Conservation (phyloP, 2,888 invertebrate genomes). For the Drosophila mulleri region DNA sequence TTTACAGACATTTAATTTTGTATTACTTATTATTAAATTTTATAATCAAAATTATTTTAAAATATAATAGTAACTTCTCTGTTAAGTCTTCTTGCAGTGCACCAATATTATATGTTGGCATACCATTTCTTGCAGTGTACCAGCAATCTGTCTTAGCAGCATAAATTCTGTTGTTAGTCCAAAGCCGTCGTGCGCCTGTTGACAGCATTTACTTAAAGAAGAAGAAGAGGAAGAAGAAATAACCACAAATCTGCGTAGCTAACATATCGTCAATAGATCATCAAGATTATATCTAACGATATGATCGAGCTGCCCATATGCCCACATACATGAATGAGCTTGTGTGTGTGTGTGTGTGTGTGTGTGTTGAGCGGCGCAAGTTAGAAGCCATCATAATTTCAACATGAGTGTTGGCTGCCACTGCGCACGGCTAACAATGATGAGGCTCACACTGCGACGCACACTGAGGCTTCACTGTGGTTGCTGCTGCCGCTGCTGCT, state of each 20-base stretch:
- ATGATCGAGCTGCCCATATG: constrained; percentile 54
- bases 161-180: constrained; percentile 12
- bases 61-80: too few relatives aligned
- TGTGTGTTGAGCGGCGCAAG: constrained; percentile 54
- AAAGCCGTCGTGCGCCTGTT: constrained; percentile 12
- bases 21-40: too few relatives aligned
- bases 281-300: constrained; percentile 60
- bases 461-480: constrained; percentile 25
- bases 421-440: constrained; percentile 73
- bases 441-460: constrained; percentile 39
- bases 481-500: constrained; percentile 17
- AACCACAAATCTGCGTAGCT: constrained; percentile 31
- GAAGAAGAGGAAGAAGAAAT: background rate
- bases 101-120: background rate
- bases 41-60: too few relatives aligned
- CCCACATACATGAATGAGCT: constrained; percentile 49
- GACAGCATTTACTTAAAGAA: constrained; percentile 19
- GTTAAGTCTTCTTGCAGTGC: constrained; percentile 6
- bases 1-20: too few relatives aligned
- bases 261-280: constrained; percentile 59
- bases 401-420: constrained; percentile 80
- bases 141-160: background rate
- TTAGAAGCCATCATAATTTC: constrained; percentile 82
- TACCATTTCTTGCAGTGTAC: background rate
- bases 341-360: background rate